These are phyloP conservation scores for Champsocephalus gunnari DNA, from an alignment of 2,797 vertebrate species.

Conservation along the genomic window DNA sequence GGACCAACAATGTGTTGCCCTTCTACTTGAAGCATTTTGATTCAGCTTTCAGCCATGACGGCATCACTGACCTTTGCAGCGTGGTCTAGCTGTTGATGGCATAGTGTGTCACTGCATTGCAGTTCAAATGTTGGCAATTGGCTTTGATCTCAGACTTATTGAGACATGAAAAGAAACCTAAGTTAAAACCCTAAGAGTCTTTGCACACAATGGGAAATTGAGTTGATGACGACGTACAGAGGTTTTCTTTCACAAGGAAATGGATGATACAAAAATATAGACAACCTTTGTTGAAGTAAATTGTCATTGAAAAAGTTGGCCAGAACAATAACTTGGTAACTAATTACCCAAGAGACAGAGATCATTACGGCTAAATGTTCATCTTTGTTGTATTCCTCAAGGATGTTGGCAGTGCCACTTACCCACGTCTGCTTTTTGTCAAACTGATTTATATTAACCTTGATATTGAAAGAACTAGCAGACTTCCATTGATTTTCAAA, in stretches of 20 bases:
- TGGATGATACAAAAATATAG: not conserved
- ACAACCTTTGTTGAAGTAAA: conserved; percentile 1
- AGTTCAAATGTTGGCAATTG: not conserved
- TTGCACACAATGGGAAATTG: not conserved
- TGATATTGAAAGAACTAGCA: not conserved
- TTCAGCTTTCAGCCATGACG: conserved; percentile 14
- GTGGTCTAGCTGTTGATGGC: not conserved
- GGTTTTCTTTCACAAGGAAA: not conserved
- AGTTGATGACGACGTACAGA: conserved; percentile 9
- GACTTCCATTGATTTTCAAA: not conserved
- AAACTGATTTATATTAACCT: conserved; percentile 10
- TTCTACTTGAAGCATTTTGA: conserved; percentile 28
- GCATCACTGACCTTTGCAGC: conserved; percentile 19
- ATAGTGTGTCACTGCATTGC: not conserved
- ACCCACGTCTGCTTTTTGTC: conserved; percentile 5
- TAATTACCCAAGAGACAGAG: conserved; percentile 51
- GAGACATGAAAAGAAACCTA: not conserved
- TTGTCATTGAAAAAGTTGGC: conserved; percentile 18
- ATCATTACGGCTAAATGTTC: conserved; percentile 61
- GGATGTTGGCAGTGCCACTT: conserved; percentile 48
- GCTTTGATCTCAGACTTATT: not conserved
- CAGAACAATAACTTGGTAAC: conserved; percentile 32
- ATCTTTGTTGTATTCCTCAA: conserved; percentile 50
- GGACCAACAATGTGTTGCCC: not conserved
- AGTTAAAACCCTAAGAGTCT: too few species aligned